These are phyloP conservation scores for Amphipyra berbera DNA, from an alignment of 2,888 invertebrate species.

Conservation along the genomic window DNA sequence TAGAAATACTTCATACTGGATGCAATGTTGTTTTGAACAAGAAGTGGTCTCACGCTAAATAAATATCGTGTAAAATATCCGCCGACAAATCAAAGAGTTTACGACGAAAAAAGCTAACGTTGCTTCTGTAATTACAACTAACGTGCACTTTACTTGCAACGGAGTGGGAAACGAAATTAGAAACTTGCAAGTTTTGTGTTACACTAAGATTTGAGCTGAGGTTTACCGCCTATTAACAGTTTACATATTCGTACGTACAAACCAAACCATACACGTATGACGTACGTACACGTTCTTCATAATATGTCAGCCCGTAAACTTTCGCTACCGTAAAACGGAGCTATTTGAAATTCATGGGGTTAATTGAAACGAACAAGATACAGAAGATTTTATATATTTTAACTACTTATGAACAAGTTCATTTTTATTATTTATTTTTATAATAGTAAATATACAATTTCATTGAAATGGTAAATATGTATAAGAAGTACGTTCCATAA, in stretches of 20 bases:
- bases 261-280: no score
- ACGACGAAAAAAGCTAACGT: slow-evolving; percentile 27
- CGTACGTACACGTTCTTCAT: no score
- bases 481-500: no score
- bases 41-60: slow-evolving; percentile 25
- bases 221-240: background rate
- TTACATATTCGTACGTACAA: background rate
- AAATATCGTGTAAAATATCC: slow-evolving; percentile 39
- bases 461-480: no score
- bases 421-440: no score
- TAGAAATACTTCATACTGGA: background rate
- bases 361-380: no score
- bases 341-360: no score
- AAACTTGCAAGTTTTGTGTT: slow-evolving; percentile 43
- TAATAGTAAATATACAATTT: no score
- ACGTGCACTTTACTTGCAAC: slow-evolving; percentile 36
- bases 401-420: no score
- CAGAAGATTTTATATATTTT: no score
- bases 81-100: slow-evolving; percentile 40
- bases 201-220: slow-evolving; percentile 16
- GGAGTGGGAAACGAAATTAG: slow-evolving; percentile 56
- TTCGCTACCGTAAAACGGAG: no score
- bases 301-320: no score
- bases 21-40: slow-evolving; percentile 9
- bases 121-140: slow-evolving; percentile 39